These are phyloP conservation scores for Phataginus tetradactyla DNA, from an alignment of 2,797 vertebrate genomes.

Conservation along the genomic window DNA sequence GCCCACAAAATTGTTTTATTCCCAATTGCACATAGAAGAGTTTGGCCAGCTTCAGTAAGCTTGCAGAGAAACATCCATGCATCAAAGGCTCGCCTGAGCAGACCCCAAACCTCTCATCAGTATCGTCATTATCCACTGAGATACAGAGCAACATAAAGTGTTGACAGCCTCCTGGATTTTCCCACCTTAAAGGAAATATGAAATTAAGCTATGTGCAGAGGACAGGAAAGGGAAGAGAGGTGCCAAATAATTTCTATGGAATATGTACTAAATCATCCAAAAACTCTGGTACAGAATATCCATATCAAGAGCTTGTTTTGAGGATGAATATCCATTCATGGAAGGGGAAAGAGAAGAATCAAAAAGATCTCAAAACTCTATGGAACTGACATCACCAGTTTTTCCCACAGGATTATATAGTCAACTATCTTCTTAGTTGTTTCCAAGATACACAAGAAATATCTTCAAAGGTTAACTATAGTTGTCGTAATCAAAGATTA, in stretches of 20 bases:
- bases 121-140: background rate
- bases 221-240: background rate
- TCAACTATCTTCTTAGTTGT: background rate
- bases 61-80: background rate
- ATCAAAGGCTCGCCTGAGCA: background rate
- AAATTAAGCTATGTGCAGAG: background rate
- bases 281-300: constrained; percentile 12
- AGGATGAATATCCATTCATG: background rate
- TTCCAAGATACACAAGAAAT: background rate
- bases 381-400: background rate
- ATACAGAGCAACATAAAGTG: background rate
- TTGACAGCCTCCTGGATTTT: background rate
- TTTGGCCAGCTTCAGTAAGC: background rate
- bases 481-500: background rate
- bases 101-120: background rate
- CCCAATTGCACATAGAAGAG: background rate
- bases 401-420: background rate
- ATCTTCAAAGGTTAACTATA: background rate
- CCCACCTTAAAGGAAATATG: background rate
- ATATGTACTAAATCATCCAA: background rate
- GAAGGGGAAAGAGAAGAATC: background rate
- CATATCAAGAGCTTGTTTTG: background rate
- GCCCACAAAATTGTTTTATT: background rate
- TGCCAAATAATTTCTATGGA: constrained; percentile 10
- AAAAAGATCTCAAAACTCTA: background rate